Evolutionary conservation across 2,888 invertebrate species (phyloP), one percentile per base, ranked within the genome.

Genomic region (Zeuzera pyrina): DNA sequence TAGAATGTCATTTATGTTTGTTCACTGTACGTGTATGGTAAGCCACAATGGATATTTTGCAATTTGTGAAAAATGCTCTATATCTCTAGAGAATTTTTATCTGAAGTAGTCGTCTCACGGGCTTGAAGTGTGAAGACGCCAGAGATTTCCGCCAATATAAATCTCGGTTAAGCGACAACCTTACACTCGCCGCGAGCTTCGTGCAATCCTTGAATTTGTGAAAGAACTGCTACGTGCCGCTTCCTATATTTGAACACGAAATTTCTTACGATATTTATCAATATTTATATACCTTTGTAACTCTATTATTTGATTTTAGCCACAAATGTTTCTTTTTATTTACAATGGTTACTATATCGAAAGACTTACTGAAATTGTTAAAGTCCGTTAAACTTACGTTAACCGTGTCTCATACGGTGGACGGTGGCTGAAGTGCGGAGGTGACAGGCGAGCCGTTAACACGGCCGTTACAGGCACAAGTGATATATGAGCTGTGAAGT

Each of bases 401-500:
- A n/a, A n/a, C n/a, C n/a, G n/a, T n/a, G n/a, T n/a, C n/a, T n/a
- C n/a, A n/a, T n/a, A n/a, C 43, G 42, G 55, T 56, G 62, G 63
- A 62, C 64, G 61, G 43, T 52, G 37, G 39, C 32, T 65, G 68
- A 66, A 69, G 62, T 57, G 55, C 66, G 65, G 65, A 70, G 69
- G 72, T 76, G 81, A 78, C 79, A 73, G 70, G 58, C 61, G 57
- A 57, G 62, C 73, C 73, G 77, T 79, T 79, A 78, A 68, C 73
- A 58, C 54, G 64, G 60, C 70, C 64, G 76, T 77, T 66, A 72
- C 72, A 64, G 65, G 57, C 59, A 61, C 61, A 64, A 66, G 78
- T 83, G 79, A 83, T 79, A 78, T 79, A 83, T 73, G 79, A 70
- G 70, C 72, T 73, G 68, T 65, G 74, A 76, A 79, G 79, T 81